A percentile compares a stretch with the other conserved stretches of the same genome.
Conservation (phyloP, 1,140 invertebrate species). For the Delia radicum region DNA sequence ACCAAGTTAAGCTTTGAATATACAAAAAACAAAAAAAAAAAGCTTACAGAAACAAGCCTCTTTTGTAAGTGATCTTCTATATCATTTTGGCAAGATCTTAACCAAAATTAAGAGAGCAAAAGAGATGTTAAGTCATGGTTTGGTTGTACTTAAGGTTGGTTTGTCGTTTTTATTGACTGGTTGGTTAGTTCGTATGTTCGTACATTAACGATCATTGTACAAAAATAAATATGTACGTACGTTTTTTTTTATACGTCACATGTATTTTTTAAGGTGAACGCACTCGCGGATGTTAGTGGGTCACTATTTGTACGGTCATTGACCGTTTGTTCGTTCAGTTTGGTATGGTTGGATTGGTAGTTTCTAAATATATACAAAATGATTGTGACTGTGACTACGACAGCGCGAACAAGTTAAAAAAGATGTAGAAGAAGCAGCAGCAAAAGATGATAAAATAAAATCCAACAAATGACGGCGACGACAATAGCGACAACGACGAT, state of each 20-base stretch:
- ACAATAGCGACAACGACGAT: not conserved
- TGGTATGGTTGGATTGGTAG: slow-evolving; percentile 4
- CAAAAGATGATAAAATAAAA: not conserved
- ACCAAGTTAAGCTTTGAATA: not conserved
- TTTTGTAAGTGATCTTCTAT: not conserved
- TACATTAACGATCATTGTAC: too few species aligned
- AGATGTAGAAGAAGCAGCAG: not conserved
- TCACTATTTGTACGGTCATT: slow-evolving; percentile 57
- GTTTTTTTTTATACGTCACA: slow-evolving; percentile 52
- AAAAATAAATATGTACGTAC: slow-evolving; percentile 1
- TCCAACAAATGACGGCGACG: not conserved
- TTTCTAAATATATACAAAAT: slow-evolving; percentile 19
- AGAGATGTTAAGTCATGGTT: not conserved
- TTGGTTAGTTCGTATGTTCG: not conserved
- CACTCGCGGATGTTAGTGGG: slow-evolving; percentile 57
- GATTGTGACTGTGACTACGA: not conserved
- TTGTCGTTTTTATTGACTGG: not conserved
- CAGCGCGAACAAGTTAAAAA: not conserved
- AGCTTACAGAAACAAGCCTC: not conserved
- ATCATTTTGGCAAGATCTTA: too few species aligned
- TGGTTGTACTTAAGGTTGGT: not conserved
- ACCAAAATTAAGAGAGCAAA: not conserved
- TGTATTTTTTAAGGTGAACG: slow-evolving; percentile 46
- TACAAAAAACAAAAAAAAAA: not conserved
- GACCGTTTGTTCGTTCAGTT: slow-evolving; percentile 50